These are phyloP conservation scores for Dermochelys coriacea DNA, from an alignment of 2,797 vertebrate species.

Conservation along the genomic window DNA sequence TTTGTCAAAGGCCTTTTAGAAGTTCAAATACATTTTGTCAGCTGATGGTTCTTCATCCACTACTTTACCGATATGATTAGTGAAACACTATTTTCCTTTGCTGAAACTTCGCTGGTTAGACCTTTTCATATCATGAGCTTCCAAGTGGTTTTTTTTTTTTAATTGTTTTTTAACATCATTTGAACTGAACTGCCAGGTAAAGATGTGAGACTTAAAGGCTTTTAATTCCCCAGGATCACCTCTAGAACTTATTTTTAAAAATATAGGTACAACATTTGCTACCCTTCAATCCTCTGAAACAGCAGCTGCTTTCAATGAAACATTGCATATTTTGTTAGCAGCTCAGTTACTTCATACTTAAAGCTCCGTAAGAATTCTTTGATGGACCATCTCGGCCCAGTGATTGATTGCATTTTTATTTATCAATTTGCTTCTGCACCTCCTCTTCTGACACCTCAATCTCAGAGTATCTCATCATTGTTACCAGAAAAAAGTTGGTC, in stretches of 20 bases:
- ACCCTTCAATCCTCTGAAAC: neutral
- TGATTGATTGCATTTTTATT: neutral
- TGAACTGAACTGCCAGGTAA: neutral
- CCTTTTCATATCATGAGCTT: fast-evolving
- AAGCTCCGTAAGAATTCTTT: neutral
- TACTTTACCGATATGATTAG: neutral
- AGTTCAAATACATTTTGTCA: neutral
- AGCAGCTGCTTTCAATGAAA: neutral
- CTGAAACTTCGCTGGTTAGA: neutral
- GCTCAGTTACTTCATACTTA: neutral
- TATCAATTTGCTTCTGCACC: neutral
- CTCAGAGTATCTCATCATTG: neutral
- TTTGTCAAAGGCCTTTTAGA: fast-evolving
- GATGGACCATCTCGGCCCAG: neutral
- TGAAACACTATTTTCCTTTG: neutral
- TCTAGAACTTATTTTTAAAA: neutral
- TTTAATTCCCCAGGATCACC: neutral
- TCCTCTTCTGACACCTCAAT: neutral
- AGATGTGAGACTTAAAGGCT: neutral
- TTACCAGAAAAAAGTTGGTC: neutral
- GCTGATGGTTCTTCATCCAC: neutral
- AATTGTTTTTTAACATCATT: neutral
- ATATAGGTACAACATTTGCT: neutral
- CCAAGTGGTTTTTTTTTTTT: fast-evolving
- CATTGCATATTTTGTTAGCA: neutral